Conservation (phyloP, 2,888 invertebrate genomes). For the Caenorhabditis wallacei region DNA sequence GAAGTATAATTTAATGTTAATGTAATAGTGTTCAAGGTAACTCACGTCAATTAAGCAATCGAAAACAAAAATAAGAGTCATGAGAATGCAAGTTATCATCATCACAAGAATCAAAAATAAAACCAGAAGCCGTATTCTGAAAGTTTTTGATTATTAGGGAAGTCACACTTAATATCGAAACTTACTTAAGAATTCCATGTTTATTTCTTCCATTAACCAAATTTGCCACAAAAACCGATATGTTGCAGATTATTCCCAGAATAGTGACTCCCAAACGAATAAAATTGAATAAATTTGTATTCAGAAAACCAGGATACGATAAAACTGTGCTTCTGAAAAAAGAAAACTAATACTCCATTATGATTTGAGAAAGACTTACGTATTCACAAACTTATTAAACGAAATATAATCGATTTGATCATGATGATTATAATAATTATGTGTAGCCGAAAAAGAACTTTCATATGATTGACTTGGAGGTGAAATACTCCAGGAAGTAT, state of each 20-base stretch:
- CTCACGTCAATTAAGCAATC: constrained; percentile 54
- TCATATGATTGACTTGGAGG: constrained; percentile 29
- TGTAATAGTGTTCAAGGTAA: neutral
- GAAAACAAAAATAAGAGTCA: constrained; percentile 52
- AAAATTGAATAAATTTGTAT: constrained; percentile 30
- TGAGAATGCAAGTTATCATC: constrained; percentile 42
- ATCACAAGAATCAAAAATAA: constrained; percentile 40
- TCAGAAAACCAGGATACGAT: constrained; percentile 26
- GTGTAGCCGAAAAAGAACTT: neutral
- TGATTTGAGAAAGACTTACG: no score
- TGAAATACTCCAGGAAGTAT: constrained; percentile 36
- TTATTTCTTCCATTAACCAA: constrained; percentile 48
- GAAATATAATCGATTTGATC: constrained; percentile 56
- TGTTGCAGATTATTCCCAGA: constrained; percentile 48
- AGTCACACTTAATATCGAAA: neutral
- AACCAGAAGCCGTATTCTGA: constrained; percentile 63
- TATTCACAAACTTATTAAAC: constrained; percentile 51
- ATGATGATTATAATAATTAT: constrained; percentile 51
- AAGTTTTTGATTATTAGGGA: constrained; percentile 4
- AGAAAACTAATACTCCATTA: no score
- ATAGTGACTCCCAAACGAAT: constrained; percentile 32
- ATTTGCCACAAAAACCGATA: constrained; percentile 54
- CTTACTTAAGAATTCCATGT: constrained; percentile 57
- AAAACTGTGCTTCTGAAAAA: constrained; percentile 18
- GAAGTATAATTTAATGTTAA: neutral